Base-by-base conservation (phyloP, 2,888 invertebrate genomes). In the Patella depressa region DNA sequence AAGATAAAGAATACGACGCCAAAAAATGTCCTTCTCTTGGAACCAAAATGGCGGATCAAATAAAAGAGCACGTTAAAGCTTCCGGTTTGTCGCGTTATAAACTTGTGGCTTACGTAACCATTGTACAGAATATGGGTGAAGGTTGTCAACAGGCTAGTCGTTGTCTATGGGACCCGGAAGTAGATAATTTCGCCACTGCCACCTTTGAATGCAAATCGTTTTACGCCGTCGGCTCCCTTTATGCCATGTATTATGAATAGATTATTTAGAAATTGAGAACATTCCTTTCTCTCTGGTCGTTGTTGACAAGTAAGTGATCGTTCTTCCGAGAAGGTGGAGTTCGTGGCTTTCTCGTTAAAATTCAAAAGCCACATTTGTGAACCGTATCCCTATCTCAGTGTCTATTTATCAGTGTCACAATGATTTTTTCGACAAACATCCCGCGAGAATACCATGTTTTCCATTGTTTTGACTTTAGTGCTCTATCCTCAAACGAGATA, bases 241-340 rank as follows among this genome's bases (percentile, higher is more conserved):
- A 65, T 65, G 65, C 65, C 9, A 65, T 65, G 9, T 65, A 65
- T 65, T 65, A 65, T 65, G 65, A 65, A 65, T 65, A 65, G 45
- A 45, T 45, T 45, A 9, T 7, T 45, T 45, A 45, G 45, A 45
- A 45, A 45, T 45, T 7, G 9, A 9, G 45, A 45, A 45, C 45
- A 45, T 9, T 9, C 7, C 45, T 45, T 45, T 45, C 45, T 1
- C 45, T 45, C 45, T 45, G 45, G 1, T 45, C 45, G 0, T 45
- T 45, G 45, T 45, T 45, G 45, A 45, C 45, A 45, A 45, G 45
- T 45, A 9, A 45, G 7, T 7, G 45, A 45, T 45, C 45, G 45
- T 45, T 45, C 45, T 45, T 45, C 45, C 45, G 9, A 9, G 45
- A 45, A 45, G 45, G 45, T 1, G 45, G 45, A 45, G 9, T 45